Percentiles rank a stretch among this genome's conserved stretches.
Conservation (phyloP, 2,888 invertebrate genomes). For the Aphrophora alni region DNA sequence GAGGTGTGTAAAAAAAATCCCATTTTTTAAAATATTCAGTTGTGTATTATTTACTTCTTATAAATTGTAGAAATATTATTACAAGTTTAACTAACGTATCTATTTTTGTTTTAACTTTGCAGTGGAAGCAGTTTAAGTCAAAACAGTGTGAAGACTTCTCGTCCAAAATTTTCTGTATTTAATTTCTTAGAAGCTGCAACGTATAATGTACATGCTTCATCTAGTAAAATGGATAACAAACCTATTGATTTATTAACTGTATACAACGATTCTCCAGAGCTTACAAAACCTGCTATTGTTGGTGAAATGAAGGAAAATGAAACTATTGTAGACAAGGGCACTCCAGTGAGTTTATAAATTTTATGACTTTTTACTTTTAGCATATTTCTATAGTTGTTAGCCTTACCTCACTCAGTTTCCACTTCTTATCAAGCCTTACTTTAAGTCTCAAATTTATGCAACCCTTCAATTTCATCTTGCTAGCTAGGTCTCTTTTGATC, state of each 20-base stretch:
- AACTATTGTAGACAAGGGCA: neutral
- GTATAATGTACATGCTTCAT: constrained; percentile 35
- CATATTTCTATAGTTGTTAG: no score
- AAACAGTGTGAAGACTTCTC: constrained; percentile 60
- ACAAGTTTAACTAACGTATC: no score
- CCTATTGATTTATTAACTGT: neutral
- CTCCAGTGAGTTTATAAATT: neutral
- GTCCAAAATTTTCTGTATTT: constrained; percentile 74
- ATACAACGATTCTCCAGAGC: neutral
- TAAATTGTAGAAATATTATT: no score
- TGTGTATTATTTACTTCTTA: no score
- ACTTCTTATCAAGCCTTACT: no score
- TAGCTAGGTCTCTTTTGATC: no score
- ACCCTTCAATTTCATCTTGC: no score
- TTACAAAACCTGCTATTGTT: neutral
- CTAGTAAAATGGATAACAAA: neutral
- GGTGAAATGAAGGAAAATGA: neutral
- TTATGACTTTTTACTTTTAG: no score
- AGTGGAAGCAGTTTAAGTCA: constrained; percentile 54
- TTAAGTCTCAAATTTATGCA: no score
- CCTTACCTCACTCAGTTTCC: no score
- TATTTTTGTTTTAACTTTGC: constrained; percentile 49
- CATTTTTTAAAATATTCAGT: no score
- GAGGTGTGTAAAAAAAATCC: no score
- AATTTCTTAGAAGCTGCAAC: constrained; percentile 69